Evolutionary conservation across 2,888 invertebrate genomes (phyloP), one percentile per base, ranked within the genome.

Genomic region (Portevinia maculata): DNA sequence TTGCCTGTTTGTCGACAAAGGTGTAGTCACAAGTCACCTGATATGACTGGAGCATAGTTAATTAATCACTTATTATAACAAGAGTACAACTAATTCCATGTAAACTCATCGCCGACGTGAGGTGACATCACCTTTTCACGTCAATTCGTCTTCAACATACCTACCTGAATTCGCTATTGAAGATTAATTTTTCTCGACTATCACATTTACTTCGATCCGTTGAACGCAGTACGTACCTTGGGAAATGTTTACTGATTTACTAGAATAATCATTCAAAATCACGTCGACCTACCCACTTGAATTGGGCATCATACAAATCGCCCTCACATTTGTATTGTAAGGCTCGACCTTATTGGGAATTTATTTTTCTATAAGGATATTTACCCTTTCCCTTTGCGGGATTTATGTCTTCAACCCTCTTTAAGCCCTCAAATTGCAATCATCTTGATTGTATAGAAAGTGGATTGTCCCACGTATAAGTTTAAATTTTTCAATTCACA

Each of bases 401-500:
- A 78, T 71, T 78, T 50, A 34, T 50, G 28, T 52, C 53, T 69
- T 44, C 46, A 59, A 13, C 19, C 17, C 8, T n/a, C 7, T 21
- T 50, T 34, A 34, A 60, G 55, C 50, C 32, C n/a, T 41, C 19
- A 70, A 70, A 55, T 67, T 32, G 24, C 21, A 65, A 65, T 24
- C 24, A 55, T 53, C 21, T 44, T 67, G 55, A 67, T 67, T 67
- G 65, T 53, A 17, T 41, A 65, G 32, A 41, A 41, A 19, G 28
- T 15, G 11, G 44, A n/a, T n/a, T n/a, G n/a, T n/a, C 1, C 4
- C 9, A 17, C 1, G 0, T 15, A 15, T 41, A n/a, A 8, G 8
- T 32, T 30, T 19, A 9, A 11, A 37, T 17, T 15, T n/a, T 55
- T 46, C 11, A 21, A 19, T 21, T 34, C 15, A 13, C 3, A 44